A percentile compares a stretch with the other conserved stretches of the same genome.
phyloP scores from a whole-genome alignment of 2,113 vertebrate genomes.

The Speoplatyrhinus poulsoni region DNA sequence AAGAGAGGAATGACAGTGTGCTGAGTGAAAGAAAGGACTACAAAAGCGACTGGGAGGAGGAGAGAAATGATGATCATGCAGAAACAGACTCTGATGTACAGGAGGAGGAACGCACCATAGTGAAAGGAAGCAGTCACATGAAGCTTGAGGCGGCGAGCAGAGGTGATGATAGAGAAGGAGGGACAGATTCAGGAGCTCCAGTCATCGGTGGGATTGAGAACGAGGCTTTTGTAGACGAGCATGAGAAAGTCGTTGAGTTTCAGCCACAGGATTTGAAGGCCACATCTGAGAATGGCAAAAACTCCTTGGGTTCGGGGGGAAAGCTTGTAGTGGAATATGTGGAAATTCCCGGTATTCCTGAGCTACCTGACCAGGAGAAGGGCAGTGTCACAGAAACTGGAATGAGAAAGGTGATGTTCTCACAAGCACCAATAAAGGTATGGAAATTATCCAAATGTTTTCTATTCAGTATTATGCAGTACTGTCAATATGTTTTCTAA shows the following conservation, averaged over 20 bases:
- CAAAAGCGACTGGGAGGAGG: not conserved
- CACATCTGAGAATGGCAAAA: conserved; percentile 21
- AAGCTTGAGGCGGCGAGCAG: conserved; percentile 1
- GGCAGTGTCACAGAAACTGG: conserved; percentile 69
- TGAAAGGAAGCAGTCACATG: too few species aligned
- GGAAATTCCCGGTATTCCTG: conserved; percentile 83
- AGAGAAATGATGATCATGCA: conserved; percentile 1
- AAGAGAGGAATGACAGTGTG: conserved; percentile 1
- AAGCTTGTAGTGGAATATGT: conserved; percentile 67
- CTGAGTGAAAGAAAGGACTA: not conserved
- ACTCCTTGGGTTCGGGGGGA: conserved; percentile 4
- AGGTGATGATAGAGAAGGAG: not conserved
- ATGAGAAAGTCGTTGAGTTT: conserved; percentile 66
- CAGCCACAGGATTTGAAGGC: conserved; percentile 45
- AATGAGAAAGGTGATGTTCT: conserved; percentile 82
- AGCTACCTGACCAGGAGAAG: conserved; percentile 77
- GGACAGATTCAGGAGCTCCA: conserved; percentile 24
- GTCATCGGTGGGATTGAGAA: conserved; percentile 79
- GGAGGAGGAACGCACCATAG: not conserved
- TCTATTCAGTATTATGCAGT: too few species aligned
- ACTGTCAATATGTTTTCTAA: not conserved
- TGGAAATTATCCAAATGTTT: not conserved
- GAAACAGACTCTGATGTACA: not conserved
- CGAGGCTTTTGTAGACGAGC: conserved; percentile 77
- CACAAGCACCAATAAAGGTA: conserved; percentile 86